Evolutionary conservation across 2,888 invertebrate genomes (phyloP), one percentile per base, ranked within the genome.

Genomic region (Polymixis flavicincta): DNA sequence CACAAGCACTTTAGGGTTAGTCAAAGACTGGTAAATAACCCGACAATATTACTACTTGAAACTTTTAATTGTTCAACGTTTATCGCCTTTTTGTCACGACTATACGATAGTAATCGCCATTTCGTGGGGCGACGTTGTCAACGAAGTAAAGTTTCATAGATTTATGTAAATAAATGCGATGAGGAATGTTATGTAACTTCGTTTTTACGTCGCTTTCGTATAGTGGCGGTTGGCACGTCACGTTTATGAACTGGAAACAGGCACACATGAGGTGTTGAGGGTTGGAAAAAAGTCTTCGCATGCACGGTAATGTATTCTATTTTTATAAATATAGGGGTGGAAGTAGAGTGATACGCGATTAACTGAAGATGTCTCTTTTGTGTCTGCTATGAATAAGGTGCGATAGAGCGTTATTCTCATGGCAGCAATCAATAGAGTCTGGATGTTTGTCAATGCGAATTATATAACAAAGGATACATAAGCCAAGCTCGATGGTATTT

Each of bases 51-150:
- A 91, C 87, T 87, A 89, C 90, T 90, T 84, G 88, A 92, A 94
- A 94, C 89, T 93, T 94, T 93, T 94, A 93, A 94, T 92, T 92
- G 92, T 91, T 78, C 67, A 85, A 71, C 90, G 88, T 90, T 94
- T 92, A 93, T 91, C 89, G 90, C 87, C 80, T 85, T 80, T 89
- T 87, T 84, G 89, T 89, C 86, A 85, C 87, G 83, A 85, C 86
- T 87, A 82, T 85, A 87, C 82, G 85, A 85, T 82, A 76, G 85
- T 83, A 88, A 88, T 89, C 81, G 64, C 61, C 55, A 70, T 71
- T 75, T 75, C 50, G 79, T 78, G 74, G 74, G 71, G 78, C 59
- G 60, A 67, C 19, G 63, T 85, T 83, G 74, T 64, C 70, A 61
- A 74, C 57, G 54, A 69, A 66, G 63, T 45, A 57, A 67, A 60